Percentiles rank a stretch among this genome's conserved stretches.
Evolutionary conservation across 2,113 vertebrate genomes (phyloP).

Genomic region (Caloenas nicobarica): DNA sequence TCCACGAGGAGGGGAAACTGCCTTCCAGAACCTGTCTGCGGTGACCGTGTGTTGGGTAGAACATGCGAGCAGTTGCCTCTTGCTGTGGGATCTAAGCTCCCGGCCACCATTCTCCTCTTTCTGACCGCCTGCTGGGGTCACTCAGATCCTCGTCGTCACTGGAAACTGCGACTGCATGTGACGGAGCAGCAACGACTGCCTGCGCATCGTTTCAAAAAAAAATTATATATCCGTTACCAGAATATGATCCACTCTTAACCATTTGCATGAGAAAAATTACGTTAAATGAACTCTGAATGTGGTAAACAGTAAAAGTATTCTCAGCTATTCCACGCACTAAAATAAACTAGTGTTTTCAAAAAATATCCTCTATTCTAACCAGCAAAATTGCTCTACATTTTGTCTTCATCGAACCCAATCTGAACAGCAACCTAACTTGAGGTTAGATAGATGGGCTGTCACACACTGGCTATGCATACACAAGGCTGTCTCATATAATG

Average conservation of each 20-base stretch:
- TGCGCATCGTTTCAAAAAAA: background rate
- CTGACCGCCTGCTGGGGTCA: background rate
- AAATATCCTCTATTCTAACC: background rate
- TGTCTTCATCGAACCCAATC: background rate
- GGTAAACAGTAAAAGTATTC: background rate
- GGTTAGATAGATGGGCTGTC: conserved; percentile 15
- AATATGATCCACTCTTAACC: background rate
- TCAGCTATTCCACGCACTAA: background rate
- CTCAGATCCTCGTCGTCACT: background rate
- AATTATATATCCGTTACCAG: background rate
- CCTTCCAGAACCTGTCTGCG: background rate
- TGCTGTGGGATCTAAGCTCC: background rate
- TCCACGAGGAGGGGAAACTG: background rate
- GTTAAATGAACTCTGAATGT: background rate
- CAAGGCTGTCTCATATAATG: background rate
- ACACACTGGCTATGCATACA: background rate
- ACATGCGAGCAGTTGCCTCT: background rate
- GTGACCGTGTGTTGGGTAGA: background rate
- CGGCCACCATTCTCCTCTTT: background rate
- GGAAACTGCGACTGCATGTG: background rate
- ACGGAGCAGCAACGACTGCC: background rate
- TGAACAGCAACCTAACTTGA: background rate
- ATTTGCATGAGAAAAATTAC: background rate
- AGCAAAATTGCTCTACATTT: background rate
- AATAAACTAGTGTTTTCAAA: background rate